Evolutionary conservation across 2,797 vertebrate species (phyloP), one percentile per base, ranked within the genome.

Genomic region (Pyrocephalus nanus): DNA sequence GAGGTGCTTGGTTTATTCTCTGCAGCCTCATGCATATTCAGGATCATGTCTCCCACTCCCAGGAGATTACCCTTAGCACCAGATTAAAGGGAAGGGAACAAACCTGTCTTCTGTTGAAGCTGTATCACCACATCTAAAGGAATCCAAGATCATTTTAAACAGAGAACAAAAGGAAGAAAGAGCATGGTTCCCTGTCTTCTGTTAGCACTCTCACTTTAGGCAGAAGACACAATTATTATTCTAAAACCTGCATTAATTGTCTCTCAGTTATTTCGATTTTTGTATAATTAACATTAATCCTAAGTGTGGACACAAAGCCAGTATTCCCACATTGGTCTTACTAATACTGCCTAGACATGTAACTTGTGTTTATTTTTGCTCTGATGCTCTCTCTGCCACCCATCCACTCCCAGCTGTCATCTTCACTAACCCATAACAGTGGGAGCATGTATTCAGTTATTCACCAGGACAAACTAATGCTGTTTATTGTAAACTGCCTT

Each of bases 1-100:
- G 5, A 53, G 45, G 22, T 54, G 25, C 61, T 54, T 71, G 61
- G 53, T 81, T 95, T 88, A 47, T 47, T 55, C 65, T 83, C 26
- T 16, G 43, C 54, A 82, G 91, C 32, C 67, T 93, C 64, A 65
- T 60, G 48, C 55, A 87, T 85, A 74, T 86, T 89, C 47, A 72
- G 57, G 27, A 22, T 64, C 53, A 34, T 1, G 0, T n/a, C 18
- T 83, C n/a, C 34, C 58, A 19, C 74, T 86, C 81, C 71, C 61
- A 61, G 72, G 61, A 74, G 81, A 80, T 32, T 16, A 23, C 4
- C 29, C 66, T 30, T 55, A 55, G 27, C 69, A 43, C 43, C 34
- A 73, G 66, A 62, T 74, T 66, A 92, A 90, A 95, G 88, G 40
- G 21, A 70, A n/a, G 43, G 64, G n/a, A 91, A 80, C n/a, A 94